phyloP scores from a whole-genome alignment of 2,113 vertebrate genomes.

The Balaeniceps rex region DNA sequence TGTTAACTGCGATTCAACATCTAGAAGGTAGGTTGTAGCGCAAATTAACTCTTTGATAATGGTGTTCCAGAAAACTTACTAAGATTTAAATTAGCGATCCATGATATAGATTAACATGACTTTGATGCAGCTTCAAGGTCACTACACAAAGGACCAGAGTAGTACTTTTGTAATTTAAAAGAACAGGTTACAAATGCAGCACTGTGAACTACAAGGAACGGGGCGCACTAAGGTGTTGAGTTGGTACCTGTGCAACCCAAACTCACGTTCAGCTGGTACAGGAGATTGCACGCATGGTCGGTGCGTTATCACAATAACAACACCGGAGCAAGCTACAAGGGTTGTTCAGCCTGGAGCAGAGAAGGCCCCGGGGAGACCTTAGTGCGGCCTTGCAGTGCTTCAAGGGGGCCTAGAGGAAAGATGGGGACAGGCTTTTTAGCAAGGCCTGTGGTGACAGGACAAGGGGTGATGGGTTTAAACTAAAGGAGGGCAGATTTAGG shows the following conservation, averaged over 20 bases:
- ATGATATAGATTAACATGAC: not conserved
- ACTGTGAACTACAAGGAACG: too few relatives aligned
- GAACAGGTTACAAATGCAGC: not conserved
- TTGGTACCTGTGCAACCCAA: fast-evolving
- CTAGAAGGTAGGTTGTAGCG: not conserved
- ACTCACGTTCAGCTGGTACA: fast-evolving
- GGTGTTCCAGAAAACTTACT: not conserved
- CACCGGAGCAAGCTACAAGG: not conserved
- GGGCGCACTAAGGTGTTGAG: not conserved
- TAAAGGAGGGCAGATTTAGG: too few relatives aligned
- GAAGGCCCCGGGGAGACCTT: too few relatives aligned
- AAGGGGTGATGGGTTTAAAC: too few relatives aligned
- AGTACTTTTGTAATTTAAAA: not conserved
- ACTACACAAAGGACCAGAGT: not conserved
- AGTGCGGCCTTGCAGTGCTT: too few relatives aligned
- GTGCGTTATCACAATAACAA: fast-evolving
- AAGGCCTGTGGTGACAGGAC: too few relatives aligned
- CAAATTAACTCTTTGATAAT: not conserved
- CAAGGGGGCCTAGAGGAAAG: too few relatives aligned
- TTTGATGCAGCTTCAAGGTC: not conserved
- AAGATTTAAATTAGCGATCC: not conserved
- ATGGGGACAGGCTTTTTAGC: too few relatives aligned
- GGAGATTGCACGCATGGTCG: fast-evolving
- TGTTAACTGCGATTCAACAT: not conserved
- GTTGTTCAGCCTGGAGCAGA: too few relatives aligned